phyloP scores from a whole-genome alignment of 53 echinoderm and acorn worm species.

The Astropecten irregularis region DNA sequence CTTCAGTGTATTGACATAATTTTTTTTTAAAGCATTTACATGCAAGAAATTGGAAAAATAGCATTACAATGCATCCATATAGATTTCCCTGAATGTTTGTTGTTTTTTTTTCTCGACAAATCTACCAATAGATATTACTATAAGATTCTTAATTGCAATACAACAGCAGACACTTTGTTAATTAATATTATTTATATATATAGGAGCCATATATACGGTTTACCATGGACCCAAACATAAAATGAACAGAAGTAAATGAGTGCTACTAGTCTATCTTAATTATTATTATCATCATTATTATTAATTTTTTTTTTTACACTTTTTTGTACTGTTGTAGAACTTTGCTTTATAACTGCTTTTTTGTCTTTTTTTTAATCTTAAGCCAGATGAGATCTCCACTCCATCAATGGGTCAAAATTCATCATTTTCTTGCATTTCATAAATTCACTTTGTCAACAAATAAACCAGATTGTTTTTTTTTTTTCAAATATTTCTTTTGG shows the following conservation, averaged over 20 bases:
- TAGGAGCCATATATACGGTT: conserved; percentile 35
- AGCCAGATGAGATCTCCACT: no score
- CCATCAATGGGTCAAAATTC: no score
- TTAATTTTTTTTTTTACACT: not conserved
- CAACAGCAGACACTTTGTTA: conserved; percentile 37
- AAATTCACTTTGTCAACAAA: no score
- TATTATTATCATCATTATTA: not conserved
- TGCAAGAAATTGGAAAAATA: conserved; percentile 72
- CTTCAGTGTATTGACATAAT: conserved; percentile 58
- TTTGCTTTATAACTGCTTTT: no score
- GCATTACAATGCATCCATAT: conserved; percentile 69
- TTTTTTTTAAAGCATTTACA: conserved; percentile 65
- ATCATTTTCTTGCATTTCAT: no score
- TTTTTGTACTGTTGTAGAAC: conserved; percentile 37
- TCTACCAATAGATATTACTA: conserved; percentile 51
- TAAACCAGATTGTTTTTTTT: no score
- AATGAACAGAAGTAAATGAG: not conserved
- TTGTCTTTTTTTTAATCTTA: no score
- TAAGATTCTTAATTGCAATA: conserved; percentile 54
- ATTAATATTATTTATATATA: conserved; percentile 47
- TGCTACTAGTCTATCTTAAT: not conserved
- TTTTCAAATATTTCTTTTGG: no score
- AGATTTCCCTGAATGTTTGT: conserved; percentile 58
- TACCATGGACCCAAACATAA: conserved; percentile 47
- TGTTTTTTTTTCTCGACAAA: conserved; percentile 44